Base-by-base conservation (phyloP, 2,113 vertebrate species). In the Suncus etruscus region DNA sequence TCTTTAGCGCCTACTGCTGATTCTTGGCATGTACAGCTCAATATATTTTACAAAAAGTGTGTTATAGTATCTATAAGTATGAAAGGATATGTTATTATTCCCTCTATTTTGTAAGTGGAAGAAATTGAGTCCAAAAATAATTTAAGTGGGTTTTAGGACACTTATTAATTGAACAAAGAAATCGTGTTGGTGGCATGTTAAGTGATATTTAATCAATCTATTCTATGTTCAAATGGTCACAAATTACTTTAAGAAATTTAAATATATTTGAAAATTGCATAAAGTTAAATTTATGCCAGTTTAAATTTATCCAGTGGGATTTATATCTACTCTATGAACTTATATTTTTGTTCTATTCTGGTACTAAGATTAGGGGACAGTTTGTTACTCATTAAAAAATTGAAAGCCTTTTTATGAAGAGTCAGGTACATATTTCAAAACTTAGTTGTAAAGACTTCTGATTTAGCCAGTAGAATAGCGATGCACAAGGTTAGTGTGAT, bases 331-430 rank as follows among this genome's bases (percentile, higher is more conserved):
- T 79, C 48, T n/a, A 8, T 91, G 68, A 45, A n/a, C 86, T 92
- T 93, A 31, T 92, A 94, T 73, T 73, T 8, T 16, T 91, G 31
- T 94, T 77, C 8, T 58, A 1, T 32, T 24, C 91, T 94, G 77
- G 31, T 89, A n/a, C 47, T 91, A 79, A 45, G 0, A 31, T 32
- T 68, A 50, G 81, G 25, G 65, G 27, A 86, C 74, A 86, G 75
- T 87, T 79, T 93, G 10, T 65, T 92, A 45, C 2, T 75, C 0
- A 0, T 91, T 61, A 54, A 54, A 54, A 15, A 54, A 50, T 86
- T 96, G 70, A 63, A 94, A 87, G 74, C 47, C 65, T 96, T 93
- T 18, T 18, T 96, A 61, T 94, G 83, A 79, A 95, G 31, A 94
- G 61, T 83, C 93, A 92, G 86, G 61, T 3, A 5, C 90, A 20